A percentile compares a stretch with the other conserved stretches of the same genome.
These are phyloP conservation scores for Nycticebus coucang DNA, from an alignment of 2,113 vertebrate genomes.

Conservation along the genomic window DNA sequence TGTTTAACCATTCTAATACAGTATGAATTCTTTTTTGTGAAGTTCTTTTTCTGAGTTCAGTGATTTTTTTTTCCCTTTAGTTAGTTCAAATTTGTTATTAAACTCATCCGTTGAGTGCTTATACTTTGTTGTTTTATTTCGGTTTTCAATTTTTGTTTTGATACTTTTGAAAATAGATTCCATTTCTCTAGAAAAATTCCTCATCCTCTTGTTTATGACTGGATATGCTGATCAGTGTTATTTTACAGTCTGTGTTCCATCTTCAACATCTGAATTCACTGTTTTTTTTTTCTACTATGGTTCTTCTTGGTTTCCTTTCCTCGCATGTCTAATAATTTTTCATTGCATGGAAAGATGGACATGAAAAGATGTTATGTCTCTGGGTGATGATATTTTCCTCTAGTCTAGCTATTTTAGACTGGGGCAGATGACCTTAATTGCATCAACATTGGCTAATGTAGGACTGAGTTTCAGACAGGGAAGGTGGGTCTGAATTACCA, in stretches of 20 bases:
- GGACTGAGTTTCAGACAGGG: background rate
- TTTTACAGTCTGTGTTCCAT: background rate
- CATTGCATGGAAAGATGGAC: background rate
- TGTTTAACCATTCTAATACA: background rate
- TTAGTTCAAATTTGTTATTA: background rate
- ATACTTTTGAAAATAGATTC: background rate
- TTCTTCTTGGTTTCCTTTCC: background rate
- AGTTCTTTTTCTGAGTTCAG: background rate
- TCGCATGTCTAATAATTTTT: constrained; percentile 15
- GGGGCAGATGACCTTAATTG: background rate
- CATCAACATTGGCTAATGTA: background rate
- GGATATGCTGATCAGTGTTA: background rate
- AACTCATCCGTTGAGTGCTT: background rate
- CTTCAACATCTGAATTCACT: background rate
- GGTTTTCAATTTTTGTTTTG: background rate
- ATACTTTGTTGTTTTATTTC: background rate
- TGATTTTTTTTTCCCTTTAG: constrained; percentile 21
- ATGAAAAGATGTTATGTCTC: background rate
- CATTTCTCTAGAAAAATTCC: background rate
- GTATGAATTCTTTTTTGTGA: background rate
- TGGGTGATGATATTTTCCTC: background rate
- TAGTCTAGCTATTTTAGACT: background rate
- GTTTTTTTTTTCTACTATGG: background rate
- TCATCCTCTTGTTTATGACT: background rate
- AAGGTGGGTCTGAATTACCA: background rate